These are phyloP conservation scores for Xiphophorus hellerii DNA, from an alignment of 2,113 vertebrate species.

Conservation along the genomic window DNA sequence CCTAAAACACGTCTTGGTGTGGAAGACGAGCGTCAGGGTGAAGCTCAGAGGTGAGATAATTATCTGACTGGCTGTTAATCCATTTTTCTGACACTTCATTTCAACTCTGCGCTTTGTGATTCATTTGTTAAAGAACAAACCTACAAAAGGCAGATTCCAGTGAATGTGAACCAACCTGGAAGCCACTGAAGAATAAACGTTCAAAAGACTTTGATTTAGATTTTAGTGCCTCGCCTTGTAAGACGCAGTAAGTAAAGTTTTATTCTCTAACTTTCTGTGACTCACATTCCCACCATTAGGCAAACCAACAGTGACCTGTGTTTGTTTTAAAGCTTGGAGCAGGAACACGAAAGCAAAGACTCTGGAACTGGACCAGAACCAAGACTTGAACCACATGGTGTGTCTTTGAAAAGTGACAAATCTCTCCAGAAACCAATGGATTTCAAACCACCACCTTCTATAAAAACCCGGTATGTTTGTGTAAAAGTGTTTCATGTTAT, in stretches of 20 bases:
- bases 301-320: neutral
- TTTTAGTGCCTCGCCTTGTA: too few relatives aligned
- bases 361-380: neutral
- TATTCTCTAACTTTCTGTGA: too few relatives aligned
- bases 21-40: neutral
- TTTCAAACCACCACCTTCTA: neutral
- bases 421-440: neutral
- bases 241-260: too few relatives aligned
- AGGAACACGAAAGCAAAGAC: neutral
- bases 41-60: neutral
- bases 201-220: too few relatives aligned
- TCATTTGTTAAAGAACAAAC: too few relatives aligned
- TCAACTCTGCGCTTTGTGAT: too few relatives aligned
- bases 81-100: too few relatives aligned
- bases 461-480: neutral
- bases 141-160: too few relatives aligned
- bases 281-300: neutral
- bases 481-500: neutral
- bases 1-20: accelerated
- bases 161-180: too few relatives aligned
- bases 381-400: neutral
- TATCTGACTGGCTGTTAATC: too few relatives aligned
- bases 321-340: neutral
- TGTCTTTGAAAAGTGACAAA: neutral
- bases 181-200: too few relatives aligned